Percentiles rank a stretch among this genome's conserved stretches.
These are phyloP conservation scores for Xenopus borealis DNA, from an alignment of 2,113 vertebrate species.

Conservation along the genomic window DNA sequence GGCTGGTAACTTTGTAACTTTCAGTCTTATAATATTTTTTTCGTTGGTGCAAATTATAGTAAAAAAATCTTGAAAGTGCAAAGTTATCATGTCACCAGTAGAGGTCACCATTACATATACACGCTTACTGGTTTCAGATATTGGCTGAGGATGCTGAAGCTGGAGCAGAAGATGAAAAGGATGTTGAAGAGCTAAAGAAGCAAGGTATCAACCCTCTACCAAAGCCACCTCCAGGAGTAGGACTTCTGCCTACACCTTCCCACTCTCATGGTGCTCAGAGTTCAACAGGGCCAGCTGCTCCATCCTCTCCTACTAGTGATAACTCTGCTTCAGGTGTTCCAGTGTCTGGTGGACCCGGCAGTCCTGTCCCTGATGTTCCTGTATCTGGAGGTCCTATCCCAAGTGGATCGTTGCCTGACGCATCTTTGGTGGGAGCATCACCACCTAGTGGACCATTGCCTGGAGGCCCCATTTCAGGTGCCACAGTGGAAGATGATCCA, in stretches of 20 bases:
- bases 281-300: slow-evolving; percentile 72
- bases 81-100: too few relatives aligned
- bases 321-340: background rate
- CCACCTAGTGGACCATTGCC: background rate
- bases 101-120: too few relatives aligned
- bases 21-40: background rate
- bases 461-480: background rate
- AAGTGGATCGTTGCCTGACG: slow-evolving; percentile 61
- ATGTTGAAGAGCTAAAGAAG: slow-evolving; percentile 94
- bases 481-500: background rate
- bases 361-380: slow-evolving; percentile 49
- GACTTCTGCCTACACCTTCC: slow-evolving; percentile 86
- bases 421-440: slow-evolving; percentile 6
- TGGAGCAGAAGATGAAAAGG: slow-evolving; percentile 90
- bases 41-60: too few relatives aligned
- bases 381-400: slow-evolving; percentile 8
- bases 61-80: too few relatives aligned
- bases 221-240: slow-evolving; percentile 93
- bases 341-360: slow-evolving; percentile 16
- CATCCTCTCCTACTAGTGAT: slow-evolving; percentile 55
- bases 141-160: slow-evolving; percentile 89
- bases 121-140: slow-evolving; percentile 68
- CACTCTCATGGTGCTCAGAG: slow-evolving; percentile 81
- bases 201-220: slow-evolving; percentile 93
- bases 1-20: too few relatives aligned